A percentile compares a stretch with the other conserved stretches of the same genome.
Evolutionary conservation across 2,113 vertebrate species (phyloP).

Genomic region (Egretta garzetta): DNA sequence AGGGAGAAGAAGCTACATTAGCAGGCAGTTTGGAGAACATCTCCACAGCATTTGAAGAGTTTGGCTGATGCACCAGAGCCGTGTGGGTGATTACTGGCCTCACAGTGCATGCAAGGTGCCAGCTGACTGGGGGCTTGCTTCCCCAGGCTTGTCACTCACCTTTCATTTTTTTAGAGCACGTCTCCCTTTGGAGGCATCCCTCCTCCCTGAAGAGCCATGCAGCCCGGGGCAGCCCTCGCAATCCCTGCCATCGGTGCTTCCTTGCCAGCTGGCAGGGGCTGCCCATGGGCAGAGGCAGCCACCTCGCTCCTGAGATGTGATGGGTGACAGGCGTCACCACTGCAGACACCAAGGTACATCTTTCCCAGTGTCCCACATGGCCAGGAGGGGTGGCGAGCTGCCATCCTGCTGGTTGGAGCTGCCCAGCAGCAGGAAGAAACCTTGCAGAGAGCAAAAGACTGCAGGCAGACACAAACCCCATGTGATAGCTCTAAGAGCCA

Average conservation of each 20-base stretch:
- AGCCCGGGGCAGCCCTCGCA: background rate
- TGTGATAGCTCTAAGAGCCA: background rate
- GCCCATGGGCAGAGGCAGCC: background rate
- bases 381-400: background rate
- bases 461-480: background rate
- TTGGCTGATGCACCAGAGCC: rapidly evolving
- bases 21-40: background rate
- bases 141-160: background rate
- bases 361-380: background rate
- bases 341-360: rapidly evolving
- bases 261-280: background rate
- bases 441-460: background rate
- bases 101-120: background rate
- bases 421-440: background rate
- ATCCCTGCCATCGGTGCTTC: background rate
- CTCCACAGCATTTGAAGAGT: background rate
- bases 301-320: background rate
- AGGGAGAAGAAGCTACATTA: background rate
- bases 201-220: background rate
- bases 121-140: background rate
- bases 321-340: background rate
- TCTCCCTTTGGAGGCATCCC: background rate
- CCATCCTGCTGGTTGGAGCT: background rate
- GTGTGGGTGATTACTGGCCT: rapidly evolving
- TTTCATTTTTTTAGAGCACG: background rate